Evolutionary conservation across 2,888 invertebrate genomes (phyloP).

Genomic region (Alviniconcha strummeri): DNA sequence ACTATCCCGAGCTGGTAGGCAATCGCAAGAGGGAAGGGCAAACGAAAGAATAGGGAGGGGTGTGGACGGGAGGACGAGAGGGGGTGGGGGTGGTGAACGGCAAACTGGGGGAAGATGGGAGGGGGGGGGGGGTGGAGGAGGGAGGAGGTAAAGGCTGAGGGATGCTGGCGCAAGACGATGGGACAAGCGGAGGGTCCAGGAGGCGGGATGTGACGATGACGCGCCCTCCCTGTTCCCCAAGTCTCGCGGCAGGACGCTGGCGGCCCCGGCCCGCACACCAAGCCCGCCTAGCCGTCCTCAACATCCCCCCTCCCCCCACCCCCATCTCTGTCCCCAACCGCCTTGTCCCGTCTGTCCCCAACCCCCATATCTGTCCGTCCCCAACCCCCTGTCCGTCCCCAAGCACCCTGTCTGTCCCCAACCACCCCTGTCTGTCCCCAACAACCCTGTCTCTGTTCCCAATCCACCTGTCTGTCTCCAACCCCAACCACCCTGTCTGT

Average conservation of each 20-base stretch:
- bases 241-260: background rate
- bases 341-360: no score
- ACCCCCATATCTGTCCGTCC: no score
- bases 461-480: no score
- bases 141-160: background rate
- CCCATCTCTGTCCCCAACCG: no score
- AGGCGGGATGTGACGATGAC: constrained; percentile 16
- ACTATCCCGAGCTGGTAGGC: constrained; percentile 22
- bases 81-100: constrained; percentile 4
- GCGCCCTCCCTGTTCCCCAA: background rate
- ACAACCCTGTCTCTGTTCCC: no score
- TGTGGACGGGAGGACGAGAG: background rate
- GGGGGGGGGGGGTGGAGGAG: constrained; percentile 6
- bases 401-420: no score
- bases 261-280: no score
- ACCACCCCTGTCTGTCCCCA: no score
- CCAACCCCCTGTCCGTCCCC: no score
- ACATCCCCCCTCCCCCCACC: no score
- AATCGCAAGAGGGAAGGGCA: constrained; percentile 10
- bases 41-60: background rate
- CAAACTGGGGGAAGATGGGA: constrained; percentile 14
- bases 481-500: no score
- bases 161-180: background rate
- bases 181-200: background rate
- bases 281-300: no score